Percentiles rank a stretch among this genome's conserved stretches.
phyloP scores from a whole-genome alignment of 2,797 vertebrate genomes.

The Gadopsis bispinosus region DNA sequence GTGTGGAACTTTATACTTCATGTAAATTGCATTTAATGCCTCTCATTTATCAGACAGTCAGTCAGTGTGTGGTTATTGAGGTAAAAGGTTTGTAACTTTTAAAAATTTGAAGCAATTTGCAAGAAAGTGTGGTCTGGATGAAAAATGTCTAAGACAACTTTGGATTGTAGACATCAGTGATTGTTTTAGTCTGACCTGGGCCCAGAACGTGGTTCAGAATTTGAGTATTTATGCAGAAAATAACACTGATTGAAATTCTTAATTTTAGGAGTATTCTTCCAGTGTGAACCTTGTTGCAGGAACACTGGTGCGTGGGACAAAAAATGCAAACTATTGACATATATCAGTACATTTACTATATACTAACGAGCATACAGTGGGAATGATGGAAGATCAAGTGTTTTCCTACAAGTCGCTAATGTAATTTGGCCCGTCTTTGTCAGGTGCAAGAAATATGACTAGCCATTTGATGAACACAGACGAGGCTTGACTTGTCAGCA shows the following conservation, averaged over 20 bases:
- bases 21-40: neutral
- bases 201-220: neutral
- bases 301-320: neutral
- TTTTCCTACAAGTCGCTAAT: conserved; percentile 3
- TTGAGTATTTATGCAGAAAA: neutral
- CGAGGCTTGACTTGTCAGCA: conserved; percentile 49
- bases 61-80: neutral
- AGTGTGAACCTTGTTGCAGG: neutral
- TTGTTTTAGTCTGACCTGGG: neutral
- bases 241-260: neutral
- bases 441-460: conserved; percentile 53
- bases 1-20: conserved; percentile 12
- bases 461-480: conserved; percentile 43
- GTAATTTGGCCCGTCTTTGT: conserved; percentile 15
- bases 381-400: neutral
- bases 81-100: neutral
- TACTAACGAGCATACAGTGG: neutral
- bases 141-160: neutral
- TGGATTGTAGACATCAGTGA: neutral
- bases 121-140: neutral
- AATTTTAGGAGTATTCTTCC: neutral
- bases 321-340: neutral
- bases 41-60: neutral
- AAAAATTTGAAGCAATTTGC: neutral
- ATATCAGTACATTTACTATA: neutral